Evolutionary conservation across 2,888 invertebrate species (phyloP).

Genomic region (Leptinotarsa rubiginosa): DNA sequence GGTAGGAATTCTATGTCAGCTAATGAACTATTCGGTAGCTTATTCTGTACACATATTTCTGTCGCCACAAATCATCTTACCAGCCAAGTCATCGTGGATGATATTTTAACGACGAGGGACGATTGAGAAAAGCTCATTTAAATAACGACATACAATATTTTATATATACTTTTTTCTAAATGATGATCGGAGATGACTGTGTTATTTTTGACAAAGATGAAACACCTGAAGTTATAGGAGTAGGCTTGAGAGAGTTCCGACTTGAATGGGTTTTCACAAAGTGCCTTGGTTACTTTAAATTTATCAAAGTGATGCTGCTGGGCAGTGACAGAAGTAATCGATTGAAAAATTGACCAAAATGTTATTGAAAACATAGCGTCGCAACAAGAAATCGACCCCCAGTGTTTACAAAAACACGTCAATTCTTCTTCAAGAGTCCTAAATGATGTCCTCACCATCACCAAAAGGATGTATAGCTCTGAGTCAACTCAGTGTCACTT

Average conservation of each 20-base stretch:
- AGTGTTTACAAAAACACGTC: no score
- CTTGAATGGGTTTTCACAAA: no score
- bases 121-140: slow-evolving; percentile 29
- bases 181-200: slow-evolving; percentile 14
- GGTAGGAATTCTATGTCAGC: slow-evolving; percentile 46
- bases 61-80: slow-evolving; percentile 54
- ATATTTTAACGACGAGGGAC: slow-evolving; percentile 41
- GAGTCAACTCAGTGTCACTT: no score
- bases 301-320: background rate
- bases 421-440: no score
- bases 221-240: slow-evolving; percentile 18
- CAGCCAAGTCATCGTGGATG: slow-evolving; percentile 47
- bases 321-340: no score
- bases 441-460: no score
- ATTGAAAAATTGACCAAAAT: no score
- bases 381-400: no score
- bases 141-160: slow-evolving; percentile 25
- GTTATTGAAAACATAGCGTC: no score
- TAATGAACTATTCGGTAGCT: slow-evolving; percentile 56
- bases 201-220: slow-evolving; percentile 11
- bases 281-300: background rate
- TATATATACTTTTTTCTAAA: slow-evolving; percentile 6
- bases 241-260: slow-evolving; percentile 1
- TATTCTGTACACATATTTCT: slow-evolving; percentile 50
- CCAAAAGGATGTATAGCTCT: no score